Percentiles rank a stretch among this genome's conserved stretches.
phyloP scores from a whole-genome alignment of 1,140 invertebrate species.

The Pseudoatta argentina region DNA sequence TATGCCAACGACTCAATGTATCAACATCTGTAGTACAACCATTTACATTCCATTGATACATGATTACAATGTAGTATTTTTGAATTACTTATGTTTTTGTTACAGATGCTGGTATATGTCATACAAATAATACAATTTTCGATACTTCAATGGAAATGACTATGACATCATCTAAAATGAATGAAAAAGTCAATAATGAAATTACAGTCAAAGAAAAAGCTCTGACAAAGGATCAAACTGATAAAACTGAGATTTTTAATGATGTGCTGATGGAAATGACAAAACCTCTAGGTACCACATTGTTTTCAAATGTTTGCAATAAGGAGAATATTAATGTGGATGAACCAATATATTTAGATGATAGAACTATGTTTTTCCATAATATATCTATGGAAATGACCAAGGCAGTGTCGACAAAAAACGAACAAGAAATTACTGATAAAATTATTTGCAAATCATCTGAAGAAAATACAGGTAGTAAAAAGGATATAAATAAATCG shows the following conservation, averaged over 20 bases:
- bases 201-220: background rate
- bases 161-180: background rate
- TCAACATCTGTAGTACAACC: constrained; percentile 16
- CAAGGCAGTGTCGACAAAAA: constrained; percentile 23
- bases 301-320: background rate
- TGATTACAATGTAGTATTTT: too few relatives aligned
- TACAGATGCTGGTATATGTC: background rate
- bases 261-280: constrained; percentile 64
- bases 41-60: background rate
- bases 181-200: background rate
- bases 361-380: constrained; percentile 15
- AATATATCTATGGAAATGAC: constrained; percentile 68
- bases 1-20: constrained; percentile 20
- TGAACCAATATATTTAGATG: background rate
- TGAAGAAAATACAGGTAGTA: background rate
- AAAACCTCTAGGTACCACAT: background rate
- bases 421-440: background rate
- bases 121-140: background rate
- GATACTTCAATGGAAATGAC: constrained; percentile 54
- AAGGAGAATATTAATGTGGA: background rate
- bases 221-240: constrained; percentile 3
- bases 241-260: constrained; percentile 52
- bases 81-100: too few relatives aligned
- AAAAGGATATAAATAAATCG: background rate
- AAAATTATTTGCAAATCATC: background rate